phyloP scores from a whole-genome alignment of 2,113 vertebrate species.

The Struthidea cinerea region DNA sequence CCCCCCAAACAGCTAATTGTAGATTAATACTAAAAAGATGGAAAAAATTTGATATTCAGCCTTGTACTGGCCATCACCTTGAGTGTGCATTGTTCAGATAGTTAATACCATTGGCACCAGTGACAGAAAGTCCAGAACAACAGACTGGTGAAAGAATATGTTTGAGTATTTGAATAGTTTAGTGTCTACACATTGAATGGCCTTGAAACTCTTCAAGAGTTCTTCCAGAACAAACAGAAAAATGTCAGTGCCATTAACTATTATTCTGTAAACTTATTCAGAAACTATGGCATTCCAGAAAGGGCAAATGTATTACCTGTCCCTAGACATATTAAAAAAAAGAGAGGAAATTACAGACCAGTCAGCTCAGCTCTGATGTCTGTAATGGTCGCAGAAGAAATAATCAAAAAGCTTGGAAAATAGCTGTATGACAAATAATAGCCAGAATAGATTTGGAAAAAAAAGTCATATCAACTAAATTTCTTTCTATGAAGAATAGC shows the following conservation, averaged over 20 bases:
- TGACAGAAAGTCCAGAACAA: neutral
- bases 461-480: neutral
- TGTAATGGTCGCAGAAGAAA: neutral
- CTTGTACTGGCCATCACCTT: neutral
- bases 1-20: neutral
- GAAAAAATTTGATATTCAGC: neutral
- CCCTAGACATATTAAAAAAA: neutral
- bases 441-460: neutral
- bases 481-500: neutral
- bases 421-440: neutral
- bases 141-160: neutral
- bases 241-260: neutral
- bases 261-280: neutral
- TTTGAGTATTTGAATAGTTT: neutral
- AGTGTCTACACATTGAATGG: neutral
- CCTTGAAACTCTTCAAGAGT: neutral
- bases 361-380: neutral
- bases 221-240: neutral
- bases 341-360: constrained; percentile 19
- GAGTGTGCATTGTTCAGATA: neutral
- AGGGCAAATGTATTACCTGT: neutral
- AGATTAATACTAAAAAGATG: neutral
- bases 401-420: neutral
- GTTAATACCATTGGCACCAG: neutral
- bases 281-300: neutral